Evolutionary conservation across 2,113 vertebrate species (phyloP).

Genomic region (Tenebrosternarchus preto): DNA sequence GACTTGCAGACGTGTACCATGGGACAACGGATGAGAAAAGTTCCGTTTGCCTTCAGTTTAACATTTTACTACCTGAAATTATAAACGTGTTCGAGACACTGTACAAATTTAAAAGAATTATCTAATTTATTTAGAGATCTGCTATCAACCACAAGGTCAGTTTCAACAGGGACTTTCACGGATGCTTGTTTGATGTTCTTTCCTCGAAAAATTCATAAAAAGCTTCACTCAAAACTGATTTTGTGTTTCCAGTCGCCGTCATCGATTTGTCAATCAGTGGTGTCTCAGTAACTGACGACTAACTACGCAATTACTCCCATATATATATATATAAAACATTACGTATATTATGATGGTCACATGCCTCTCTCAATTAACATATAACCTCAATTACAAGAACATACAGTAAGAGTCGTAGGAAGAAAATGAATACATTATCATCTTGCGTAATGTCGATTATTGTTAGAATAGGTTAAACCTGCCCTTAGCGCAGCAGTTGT

Average conservation of each 20-base stretch:
- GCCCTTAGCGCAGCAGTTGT: background rate
- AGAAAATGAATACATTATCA: background rate
- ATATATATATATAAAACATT: background rate
- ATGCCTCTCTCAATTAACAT: background rate
- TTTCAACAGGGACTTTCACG: background rate
- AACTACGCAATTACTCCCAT: background rate
- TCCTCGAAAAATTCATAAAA: too few species aligned
- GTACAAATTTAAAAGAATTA: background rate
- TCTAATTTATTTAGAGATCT: background rate
- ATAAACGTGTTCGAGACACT: too few species aligned
- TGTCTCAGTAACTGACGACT: background rate
- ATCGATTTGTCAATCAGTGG: background rate
- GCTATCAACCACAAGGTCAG: background rate
- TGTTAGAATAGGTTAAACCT: too few species aligned
- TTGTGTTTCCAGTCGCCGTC: too few species aligned
- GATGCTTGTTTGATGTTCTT: background rate
- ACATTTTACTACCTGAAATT: too few species aligned
- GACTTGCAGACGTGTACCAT: too few species aligned
- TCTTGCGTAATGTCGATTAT: too few species aligned
- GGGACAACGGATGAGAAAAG: too few species aligned
- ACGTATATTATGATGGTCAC: background rate
- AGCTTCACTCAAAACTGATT: too few species aligned
- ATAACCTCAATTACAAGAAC: background rate
- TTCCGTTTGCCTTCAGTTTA: too few species aligned
- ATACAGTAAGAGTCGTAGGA: background rate